These are phyloP conservation scores for Notolepis coatsorum DNA, from an alignment of 2,797 vertebrate species.

Conservation along the genomic window DNA sequence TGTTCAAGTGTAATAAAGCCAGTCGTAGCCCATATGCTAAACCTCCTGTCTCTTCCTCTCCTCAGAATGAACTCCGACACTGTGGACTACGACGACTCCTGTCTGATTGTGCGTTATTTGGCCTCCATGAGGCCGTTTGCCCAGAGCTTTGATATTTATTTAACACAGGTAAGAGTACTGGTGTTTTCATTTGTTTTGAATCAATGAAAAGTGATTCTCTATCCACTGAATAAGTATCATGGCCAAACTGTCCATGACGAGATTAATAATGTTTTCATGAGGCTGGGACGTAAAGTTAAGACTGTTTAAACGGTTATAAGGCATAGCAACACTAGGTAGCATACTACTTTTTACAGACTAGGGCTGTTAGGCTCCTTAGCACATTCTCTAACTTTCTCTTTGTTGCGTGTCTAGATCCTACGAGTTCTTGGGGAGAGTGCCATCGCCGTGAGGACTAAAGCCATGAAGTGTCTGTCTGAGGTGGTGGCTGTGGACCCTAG, in stretches of 20 bases:
- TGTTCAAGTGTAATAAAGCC: too few relatives aligned
- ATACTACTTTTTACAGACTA: too few relatives aligned
- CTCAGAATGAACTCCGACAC: slow-evolving; percentile 94
- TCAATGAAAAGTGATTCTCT: too few relatives aligned
- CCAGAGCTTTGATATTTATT: slow-evolving; percentile 99
- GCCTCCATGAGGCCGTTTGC: slow-evolving; percentile 99
- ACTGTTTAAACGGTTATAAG: too few relatives aligned
- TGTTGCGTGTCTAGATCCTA: slow-evolving; percentile 83
- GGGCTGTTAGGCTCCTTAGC: not conserved
- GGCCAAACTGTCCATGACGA: too few relatives aligned
- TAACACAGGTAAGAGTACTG: slow-evolving; percentile 98
- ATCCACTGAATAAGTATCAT: too few relatives aligned
- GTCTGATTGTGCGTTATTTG: slow-evolving; percentile 98
- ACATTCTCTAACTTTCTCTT: not conserved
- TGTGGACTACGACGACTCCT: slow-evolving; percentile 98
- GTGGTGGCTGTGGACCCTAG: slow-evolving; percentile 98
- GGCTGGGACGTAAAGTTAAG: too few relatives aligned
- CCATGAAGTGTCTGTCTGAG: slow-evolving; percentile 99
- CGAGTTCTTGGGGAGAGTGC: slow-evolving; percentile 98
- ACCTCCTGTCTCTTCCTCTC: not conserved
- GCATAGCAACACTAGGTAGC: too few relatives aligned
- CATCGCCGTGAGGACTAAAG: slow-evolving; percentile 99
- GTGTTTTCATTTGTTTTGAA: too few relatives aligned
- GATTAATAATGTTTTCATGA: too few relatives aligned
- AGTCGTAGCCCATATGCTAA: not conserved